Percentiles rank a stretch among this genome's conserved stretches.
phyloP scores from a whole-genome alignment of 2,888 invertebrate species.

The Odontothrips loti region DNA sequence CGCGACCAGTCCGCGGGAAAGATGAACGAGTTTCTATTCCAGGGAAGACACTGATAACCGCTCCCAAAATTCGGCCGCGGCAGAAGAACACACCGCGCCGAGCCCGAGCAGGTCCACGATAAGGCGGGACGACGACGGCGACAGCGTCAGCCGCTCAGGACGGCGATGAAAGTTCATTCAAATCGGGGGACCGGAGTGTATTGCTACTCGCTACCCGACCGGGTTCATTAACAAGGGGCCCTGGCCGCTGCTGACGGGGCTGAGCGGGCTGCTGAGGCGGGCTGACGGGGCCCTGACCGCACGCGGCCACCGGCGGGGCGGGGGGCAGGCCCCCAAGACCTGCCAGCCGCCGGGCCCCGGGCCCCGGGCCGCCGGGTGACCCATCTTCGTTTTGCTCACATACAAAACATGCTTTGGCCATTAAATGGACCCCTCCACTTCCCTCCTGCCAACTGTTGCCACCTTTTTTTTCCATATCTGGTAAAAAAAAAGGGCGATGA shows the following conservation, averaged over 20 bases:
- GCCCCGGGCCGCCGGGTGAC: not conserved
- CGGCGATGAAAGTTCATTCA: constrained; percentile 12
- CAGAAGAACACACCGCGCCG: not conserved
- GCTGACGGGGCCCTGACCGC: not conserved
- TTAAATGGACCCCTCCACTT: not conserved
- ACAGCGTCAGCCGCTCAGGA: too few relatives aligned
- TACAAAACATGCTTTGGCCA: constrained; percentile 23
- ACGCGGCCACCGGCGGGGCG: not conserved
- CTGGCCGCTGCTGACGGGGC: not conserved
- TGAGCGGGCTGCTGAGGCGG: not conserved
- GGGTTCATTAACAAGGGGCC: not conserved
- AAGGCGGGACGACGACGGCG: not conserved
- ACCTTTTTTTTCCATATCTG: constrained; percentile 25
- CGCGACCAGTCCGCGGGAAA: too few relatives aligned
- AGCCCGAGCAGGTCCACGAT: not conserved
- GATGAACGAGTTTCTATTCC: too few relatives aligned
- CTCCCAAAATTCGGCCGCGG: too few relatives aligned
- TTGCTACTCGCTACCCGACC: not conserved
- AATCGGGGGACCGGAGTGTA: not conserved
- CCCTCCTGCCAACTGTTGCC: not conserved
- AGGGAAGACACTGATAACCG: too few relatives aligned
- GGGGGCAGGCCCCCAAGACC: not conserved
- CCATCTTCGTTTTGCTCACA: constrained; percentile 20
- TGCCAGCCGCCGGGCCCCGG: not conserved
- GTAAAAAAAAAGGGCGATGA: not conserved